Conservation (phyloP, 2,888 invertebrate genomes). For the Acronicta leporina region DNA sequence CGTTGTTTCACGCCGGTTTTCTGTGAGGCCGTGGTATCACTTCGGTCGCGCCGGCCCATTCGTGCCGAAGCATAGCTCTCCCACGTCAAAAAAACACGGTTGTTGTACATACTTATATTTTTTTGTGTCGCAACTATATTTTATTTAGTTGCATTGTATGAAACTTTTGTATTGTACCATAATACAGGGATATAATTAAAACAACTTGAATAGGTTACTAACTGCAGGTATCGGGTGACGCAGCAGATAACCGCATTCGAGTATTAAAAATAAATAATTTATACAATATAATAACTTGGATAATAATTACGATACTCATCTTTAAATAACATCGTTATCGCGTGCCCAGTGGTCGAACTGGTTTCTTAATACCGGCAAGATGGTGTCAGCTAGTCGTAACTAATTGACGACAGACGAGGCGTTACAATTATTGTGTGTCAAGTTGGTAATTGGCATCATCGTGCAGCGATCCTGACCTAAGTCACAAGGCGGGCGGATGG, state of each 20-base stretch:
- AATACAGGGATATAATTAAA: slow-evolving; percentile 14
- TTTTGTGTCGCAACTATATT: slow-evolving; percentile 12
- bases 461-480: slow-evolving; percentile 64
- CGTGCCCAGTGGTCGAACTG: slow-evolving; percentile 69
- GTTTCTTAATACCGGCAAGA: slow-evolving; percentile 70
- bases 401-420: slow-evolving; percentile 78
- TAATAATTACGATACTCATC: slow-evolving; percentile 65
- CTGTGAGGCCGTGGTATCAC: no score
- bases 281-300: slow-evolving; percentile 51
- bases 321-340: slow-evolving; percentile 69
- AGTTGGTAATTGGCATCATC: slow-evolving; percentile 73
- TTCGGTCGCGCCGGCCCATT: no score
- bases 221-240: slow-evolving; percentile 24
- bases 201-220: slow-evolving; percentile 7
- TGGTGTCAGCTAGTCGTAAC: slow-evolving; percentile 69
- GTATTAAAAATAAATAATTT: slow-evolving; percentile 37
- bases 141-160: slow-evolving; percentile 3
- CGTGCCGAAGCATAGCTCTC: no score
- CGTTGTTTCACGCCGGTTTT: no score
- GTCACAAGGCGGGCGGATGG: slow-evolving; percentile 59
- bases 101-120: slow-evolving; percentile 4
- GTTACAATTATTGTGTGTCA: slow-evolving; percentile 80
- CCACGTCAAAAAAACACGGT: no score
- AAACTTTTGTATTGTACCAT: slow-evolving; percentile 2
- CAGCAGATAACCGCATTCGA: slow-evolving; percentile 33